These are phyloP conservation scores for Julus scandinavius DNA, from an alignment of 2,888 invertebrate species.

Conservation along the genomic window DNA sequence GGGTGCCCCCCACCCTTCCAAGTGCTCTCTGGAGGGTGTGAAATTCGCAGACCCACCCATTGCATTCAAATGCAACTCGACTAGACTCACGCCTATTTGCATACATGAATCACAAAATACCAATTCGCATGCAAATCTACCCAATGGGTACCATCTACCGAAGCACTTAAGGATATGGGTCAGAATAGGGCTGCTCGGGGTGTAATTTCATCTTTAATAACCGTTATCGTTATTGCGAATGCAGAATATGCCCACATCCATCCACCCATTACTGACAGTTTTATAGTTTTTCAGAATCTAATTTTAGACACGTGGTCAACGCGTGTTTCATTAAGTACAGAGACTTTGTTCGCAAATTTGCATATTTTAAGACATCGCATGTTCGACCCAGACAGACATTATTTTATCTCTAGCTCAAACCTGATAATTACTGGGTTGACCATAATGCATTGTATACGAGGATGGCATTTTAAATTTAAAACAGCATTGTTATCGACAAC, in stretches of 20 bases:
- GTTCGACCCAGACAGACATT: too few relatives aligned
- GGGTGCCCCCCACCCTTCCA: not conserved
- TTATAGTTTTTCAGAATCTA: not conserved
- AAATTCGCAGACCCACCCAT: slow-evolving; percentile 19
- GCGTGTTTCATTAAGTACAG: not conserved
- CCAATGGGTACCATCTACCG: not conserved
- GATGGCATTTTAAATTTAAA: too few relatives aligned
- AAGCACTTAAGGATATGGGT: slow-evolving; percentile 9
- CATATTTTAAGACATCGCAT: not conserved
- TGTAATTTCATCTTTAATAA: slow-evolving; percentile 7
- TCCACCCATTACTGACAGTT: not conserved
- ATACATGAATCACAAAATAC: not conserved
- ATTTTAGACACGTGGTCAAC: not conserved
- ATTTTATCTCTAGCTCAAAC: too few relatives aligned
- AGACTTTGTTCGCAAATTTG: not conserved
- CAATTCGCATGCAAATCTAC: slow-evolving; percentile 27
- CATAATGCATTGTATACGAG: too few relatives aligned
- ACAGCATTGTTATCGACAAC: too few relatives aligned
- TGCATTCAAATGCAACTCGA: not conserved
- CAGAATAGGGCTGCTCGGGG: not conserved
- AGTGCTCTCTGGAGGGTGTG: slow-evolving; percentile 20
- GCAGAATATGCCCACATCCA: not conserved
- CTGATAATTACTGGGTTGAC: too few relatives aligned
- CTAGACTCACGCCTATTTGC: not conserved
- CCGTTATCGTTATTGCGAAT: not conserved